These are phyloP conservation scores for Zele albiditarsus DNA, from an alignment of 2,888 invertebrate species.

Conservation along the genomic window DNA sequence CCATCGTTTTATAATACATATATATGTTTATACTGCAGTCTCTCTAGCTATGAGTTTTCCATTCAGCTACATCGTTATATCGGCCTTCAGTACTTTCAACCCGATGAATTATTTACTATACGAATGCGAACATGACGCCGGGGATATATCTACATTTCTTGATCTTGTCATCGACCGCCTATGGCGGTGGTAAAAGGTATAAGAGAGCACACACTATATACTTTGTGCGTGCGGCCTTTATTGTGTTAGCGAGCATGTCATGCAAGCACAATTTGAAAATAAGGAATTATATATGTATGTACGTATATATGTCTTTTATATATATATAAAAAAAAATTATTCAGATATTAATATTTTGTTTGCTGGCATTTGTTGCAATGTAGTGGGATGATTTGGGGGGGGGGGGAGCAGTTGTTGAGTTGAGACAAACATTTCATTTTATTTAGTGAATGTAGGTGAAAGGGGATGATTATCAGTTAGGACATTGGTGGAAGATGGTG, in stretches of 20 bases:
- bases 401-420: no score
- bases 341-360: no score
- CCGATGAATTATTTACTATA: constrained; percentile 63
- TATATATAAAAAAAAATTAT: no score
- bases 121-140: constrained; percentile 56
- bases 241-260: constrained; percentile 25
- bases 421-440: no score
- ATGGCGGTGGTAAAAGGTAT: constrained; percentile 34
- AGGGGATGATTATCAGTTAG: no score
- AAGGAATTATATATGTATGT: background rate
- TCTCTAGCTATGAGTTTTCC: constrained; percentile 9
- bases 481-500: no score
- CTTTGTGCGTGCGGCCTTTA: constrained; percentile 24
- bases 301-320: no score
- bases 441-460: no score
- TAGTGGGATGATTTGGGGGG: no score
- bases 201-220: constrained; percentile 12
- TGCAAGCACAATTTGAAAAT: constrained; percentile 21
- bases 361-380: no score
- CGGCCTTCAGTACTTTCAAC: constrained; percentile 52
- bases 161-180: constrained; percentile 59
- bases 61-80: constrained; percentile 45
- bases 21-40: constrained; percentile 4
- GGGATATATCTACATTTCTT: constrained; percentile 59
- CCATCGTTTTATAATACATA: background rate